phyloP scores from a whole-genome alignment of 1,140 invertebrate species.

The Drosophila pseudoobscura region DNA sequence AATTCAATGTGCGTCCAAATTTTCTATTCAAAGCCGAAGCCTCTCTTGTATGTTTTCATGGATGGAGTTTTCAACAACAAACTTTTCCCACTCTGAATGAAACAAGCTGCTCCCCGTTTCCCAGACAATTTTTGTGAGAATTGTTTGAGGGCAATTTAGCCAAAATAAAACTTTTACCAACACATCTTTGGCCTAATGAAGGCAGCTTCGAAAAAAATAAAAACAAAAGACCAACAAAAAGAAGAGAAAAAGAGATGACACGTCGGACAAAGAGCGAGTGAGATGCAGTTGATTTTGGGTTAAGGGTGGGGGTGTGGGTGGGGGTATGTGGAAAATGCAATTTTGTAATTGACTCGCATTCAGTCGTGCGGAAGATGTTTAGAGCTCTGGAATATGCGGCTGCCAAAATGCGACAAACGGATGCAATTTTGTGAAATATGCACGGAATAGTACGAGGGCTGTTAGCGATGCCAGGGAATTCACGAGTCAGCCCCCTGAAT shows the following conservation, averaged over 20 bases:
- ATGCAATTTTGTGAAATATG: conserved; percentile 62
- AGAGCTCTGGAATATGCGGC: conserved; percentile 46
- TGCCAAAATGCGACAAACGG: conserved; percentile 60
- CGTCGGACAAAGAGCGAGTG: background rate
- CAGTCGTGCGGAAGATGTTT: conserved; percentile 60
- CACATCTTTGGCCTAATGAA: conserved; percentile 42
- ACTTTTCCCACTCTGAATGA: background rate
- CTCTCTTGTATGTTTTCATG: no score
- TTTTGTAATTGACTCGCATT: conserved; percentile 63
- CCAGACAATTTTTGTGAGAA: conserved; percentile 7
- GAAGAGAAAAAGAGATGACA: background rate
- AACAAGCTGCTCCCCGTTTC: conserved; percentile 17
- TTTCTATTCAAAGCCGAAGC: no score
- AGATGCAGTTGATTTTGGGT: background rate
- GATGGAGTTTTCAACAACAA: no score
- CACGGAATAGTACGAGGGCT: conserved; percentile 33
- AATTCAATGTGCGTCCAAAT: no score
- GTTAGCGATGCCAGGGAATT: conserved; percentile 5
- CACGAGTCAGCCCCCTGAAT: conserved; percentile 11
- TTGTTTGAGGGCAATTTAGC: conserved; percentile 12
- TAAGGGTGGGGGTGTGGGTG: no score
- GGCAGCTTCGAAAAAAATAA: conserved; percentile 11
- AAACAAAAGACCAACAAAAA: background rate
- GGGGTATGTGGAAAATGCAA: conserved; percentile 28
- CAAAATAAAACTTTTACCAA: conserved; percentile 12